Conservation (phyloP, 2,888 invertebrate species). For the Psococerastis gibbosa region DNA sequence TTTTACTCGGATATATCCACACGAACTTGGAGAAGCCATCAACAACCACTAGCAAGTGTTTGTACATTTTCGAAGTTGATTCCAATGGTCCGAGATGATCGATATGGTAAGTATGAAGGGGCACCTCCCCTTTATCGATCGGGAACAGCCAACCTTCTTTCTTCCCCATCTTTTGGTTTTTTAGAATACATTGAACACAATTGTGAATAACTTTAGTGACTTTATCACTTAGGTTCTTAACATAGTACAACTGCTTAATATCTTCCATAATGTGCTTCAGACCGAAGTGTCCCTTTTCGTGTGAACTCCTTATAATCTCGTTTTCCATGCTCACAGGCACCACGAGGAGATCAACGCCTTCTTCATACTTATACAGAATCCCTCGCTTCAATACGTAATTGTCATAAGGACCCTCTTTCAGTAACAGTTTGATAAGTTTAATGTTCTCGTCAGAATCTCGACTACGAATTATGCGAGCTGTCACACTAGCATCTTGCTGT, state of each 20-base stretch:
- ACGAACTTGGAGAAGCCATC: not conserved
- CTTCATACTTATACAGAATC: constrained; percentile 15
- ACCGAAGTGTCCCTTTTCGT: constrained; percentile 22
- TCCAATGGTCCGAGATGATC: constrained; percentile 19
- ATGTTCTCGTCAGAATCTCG: not conserved
- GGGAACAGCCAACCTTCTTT: constrained; percentile 20
- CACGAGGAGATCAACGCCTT: not conserved
- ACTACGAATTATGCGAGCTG: not conserved
- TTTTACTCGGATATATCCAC: not conserved
- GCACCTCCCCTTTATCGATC: constrained; percentile 20
- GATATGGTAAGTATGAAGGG: constrained; percentile 21
- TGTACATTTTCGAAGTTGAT: not conserved
- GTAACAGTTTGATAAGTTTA: not conserved
- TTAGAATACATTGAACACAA: constrained; percentile 24
- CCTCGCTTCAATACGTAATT: not conserved
- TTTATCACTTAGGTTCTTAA: constrained; percentile 23
- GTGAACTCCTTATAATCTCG: not conserved
- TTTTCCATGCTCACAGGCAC: not conserved
- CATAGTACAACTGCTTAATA: constrained; percentile 24
- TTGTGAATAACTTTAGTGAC: constrained; percentile 24
- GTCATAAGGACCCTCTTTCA: not conserved
- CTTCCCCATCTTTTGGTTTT: constrained; percentile 20
- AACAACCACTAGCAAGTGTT: constrained; percentile 12
- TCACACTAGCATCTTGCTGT: not conserved
- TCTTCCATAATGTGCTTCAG: constrained; percentile 21